Evolutionary conservation across 2,888 invertebrate genomes (phyloP).

Genomic region (Yponomeuta evonymella): DNA sequence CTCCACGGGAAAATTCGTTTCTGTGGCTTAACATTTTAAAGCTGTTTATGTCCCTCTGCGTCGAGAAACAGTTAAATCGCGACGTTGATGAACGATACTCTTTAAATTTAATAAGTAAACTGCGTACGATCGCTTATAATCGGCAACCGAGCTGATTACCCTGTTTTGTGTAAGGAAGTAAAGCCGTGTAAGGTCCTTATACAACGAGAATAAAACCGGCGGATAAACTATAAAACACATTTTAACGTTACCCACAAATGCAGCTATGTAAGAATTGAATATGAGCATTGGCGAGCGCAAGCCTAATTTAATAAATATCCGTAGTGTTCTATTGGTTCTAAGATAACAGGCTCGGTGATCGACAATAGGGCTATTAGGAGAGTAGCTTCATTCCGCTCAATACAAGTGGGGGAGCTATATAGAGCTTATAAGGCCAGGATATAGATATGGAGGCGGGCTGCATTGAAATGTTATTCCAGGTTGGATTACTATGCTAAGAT

Average conservation of each 20-base stretch:
- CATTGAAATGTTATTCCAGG: conserved; percentile 52
- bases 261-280: no score
- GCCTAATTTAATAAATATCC: conserved; percentile 43
- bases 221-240: no score
- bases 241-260: no score
- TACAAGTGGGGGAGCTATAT: conserved; percentile 27
- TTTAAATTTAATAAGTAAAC: neutral
- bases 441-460: conserved; percentile 43
- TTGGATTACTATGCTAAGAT: conserved; percentile 42
- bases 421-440: conserved; percentile 29
- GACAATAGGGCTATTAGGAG: conserved; percentile 59
- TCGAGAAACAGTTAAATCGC: conserved; percentile 14
- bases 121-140: neutral
- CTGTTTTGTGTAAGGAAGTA: neutral
- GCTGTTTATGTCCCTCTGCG: conserved; percentile 27
- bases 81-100: conserved; percentile 14
- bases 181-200: no score
- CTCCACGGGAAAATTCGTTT: conserved; percentile 47
- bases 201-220: no score
- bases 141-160: neutral
- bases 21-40: conserved; percentile 46
- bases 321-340: conserved; percentile 38
- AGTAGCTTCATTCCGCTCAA: conserved; percentile 46
- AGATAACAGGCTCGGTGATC: conserved; percentile 50
- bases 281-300: no score